Percentiles rank a stretch among this genome's conserved stretches.
phyloP scores from a whole-genome alignment of 2,888 invertebrate species.

The Dynastes grantii region DNA sequence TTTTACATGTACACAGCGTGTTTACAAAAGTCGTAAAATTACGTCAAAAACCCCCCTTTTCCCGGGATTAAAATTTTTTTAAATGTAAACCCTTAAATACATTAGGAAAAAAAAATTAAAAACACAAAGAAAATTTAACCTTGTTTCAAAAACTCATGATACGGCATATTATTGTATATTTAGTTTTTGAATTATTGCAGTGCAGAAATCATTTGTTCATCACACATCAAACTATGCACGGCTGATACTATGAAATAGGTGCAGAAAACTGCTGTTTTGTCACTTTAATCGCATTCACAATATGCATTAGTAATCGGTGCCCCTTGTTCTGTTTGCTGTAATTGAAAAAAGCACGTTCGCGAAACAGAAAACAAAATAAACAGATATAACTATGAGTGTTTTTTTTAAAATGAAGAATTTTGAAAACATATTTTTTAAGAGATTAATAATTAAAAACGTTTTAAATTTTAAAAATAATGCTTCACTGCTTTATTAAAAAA shows the following conservation, averaged over 20 bases:
- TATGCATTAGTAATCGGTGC: slow-evolving; percentile 29
- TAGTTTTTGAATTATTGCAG: slow-evolving; percentile 4
- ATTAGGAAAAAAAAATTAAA: no score
- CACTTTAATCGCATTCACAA: background rate
- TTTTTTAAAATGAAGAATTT: no score
- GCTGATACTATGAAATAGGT: background rate
- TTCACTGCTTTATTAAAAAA: no score
- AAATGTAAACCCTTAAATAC: slow-evolving; percentile 11
- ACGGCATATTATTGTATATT: slow-evolving; percentile 18
- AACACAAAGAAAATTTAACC: no score
- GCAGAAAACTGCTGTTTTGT: slow-evolving; percentile 41
- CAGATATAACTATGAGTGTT: slow-evolving; percentile 19
- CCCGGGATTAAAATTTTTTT: slow-evolving; percentile 14
- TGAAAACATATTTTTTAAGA: slow-evolving; percentile 19
- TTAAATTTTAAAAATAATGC: no score
- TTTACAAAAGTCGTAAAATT: slow-evolving; percentile 31
- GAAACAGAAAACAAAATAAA: slow-evolving; percentile 24
- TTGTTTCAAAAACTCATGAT: slow-evolving; percentile 41
- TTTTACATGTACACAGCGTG: slow-evolving; percentile 39
- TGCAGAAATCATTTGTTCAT: background rate
- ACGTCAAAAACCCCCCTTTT: slow-evolving; percentile 32
- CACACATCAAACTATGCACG: background rate
- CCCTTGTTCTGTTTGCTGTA: slow-evolving; percentile 29
- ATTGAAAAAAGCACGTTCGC: slow-evolving; percentile 28
- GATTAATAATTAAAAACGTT: slow-evolving; percentile 18